phyloP scores from a whole-genome alignment of 2,113 vertebrate genomes.

The Calidris pygmaea region DNA sequence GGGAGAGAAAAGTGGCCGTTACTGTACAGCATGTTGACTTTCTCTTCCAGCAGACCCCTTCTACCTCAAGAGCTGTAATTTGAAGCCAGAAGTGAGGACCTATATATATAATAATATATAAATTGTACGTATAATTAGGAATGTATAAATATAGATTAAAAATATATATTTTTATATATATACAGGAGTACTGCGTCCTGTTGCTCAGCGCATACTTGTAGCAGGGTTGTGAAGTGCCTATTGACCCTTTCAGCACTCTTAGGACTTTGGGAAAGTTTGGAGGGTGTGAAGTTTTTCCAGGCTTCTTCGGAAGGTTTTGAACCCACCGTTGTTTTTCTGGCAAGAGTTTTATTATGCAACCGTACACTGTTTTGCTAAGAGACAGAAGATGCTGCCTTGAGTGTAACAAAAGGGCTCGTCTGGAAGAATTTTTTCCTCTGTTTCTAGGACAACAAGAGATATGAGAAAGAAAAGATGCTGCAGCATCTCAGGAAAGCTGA shows the following conservation, averaged over 20 bases:
- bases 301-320: background rate
- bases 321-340: background rate
- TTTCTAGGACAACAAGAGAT: slow-evolving; percentile 67
- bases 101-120: background rate
- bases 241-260: background rate
- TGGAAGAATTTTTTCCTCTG: slow-evolving; percentile 36
- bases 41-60: background rate
- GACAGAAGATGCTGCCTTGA: background rate
- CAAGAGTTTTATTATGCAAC: background rate
- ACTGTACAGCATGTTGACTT: background rate
- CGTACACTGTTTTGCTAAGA: background rate
- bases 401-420: slow-evolving; percentile 14
- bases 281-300: background rate
- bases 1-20: background rate
- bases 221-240: background rate
- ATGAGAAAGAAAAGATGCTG: slow-evolving; percentile 24
- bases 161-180: background rate
- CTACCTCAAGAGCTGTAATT: background rate
- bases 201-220: background rate
- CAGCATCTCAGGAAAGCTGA: background rate
- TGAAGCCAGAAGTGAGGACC: background rate
- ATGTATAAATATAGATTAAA: background rate
- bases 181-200: background rate
- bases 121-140: background rate
- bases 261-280: background rate